Conservation (phyloP, 2,113 vertebrate genomes). For the Tiliqua scincoides region DNA sequence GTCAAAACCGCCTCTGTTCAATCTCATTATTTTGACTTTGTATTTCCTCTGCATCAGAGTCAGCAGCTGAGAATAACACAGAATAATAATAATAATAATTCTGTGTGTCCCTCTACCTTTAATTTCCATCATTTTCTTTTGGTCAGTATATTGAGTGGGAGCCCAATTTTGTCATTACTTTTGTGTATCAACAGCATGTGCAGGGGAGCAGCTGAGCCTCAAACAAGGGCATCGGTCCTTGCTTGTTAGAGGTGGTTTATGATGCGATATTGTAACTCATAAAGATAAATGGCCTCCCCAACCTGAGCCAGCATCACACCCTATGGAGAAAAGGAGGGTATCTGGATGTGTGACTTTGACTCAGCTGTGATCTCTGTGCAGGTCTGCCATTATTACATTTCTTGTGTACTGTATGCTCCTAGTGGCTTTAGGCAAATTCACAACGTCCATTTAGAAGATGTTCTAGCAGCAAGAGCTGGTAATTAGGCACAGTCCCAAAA, state of each 20-base stretch:
- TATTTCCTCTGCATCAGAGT: conserved; percentile 53
- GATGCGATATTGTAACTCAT: conserved; percentile 58
- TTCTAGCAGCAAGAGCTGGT: background rate
- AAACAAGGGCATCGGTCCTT: background rate
- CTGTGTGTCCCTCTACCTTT: conserved; percentile 62
- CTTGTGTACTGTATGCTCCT: conserved; percentile 38
- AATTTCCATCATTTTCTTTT: conserved; percentile 61
- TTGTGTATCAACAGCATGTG: conserved; percentile 57
- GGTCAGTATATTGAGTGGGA: conserved; percentile 53
- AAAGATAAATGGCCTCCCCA: conserved; percentile 51
- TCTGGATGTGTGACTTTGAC: conserved; percentile 22
- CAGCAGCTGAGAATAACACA: conserved; percentile 56
- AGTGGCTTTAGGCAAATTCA: conserved; percentile 22
- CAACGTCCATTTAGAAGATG: conserved; percentile 33
- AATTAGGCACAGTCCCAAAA: conserved; percentile 46
- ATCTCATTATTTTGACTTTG: conserved; percentile 61
- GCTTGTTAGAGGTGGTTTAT: conserved; percentile 60
- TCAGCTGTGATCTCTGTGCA: conserved; percentile 20
- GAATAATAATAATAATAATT: too few relatives aligned
- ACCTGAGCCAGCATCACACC: conserved; percentile 28
- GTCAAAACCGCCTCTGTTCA: conserved; percentile 44
- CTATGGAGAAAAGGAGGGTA: background rate
- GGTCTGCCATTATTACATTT: conserved; percentile 21
- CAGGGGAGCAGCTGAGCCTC: conserved; percentile 46
- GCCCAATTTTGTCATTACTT: conserved; percentile 57